phyloP scores from a whole-genome alignment of 2,113 vertebrate species.

The Prietella phreatophila region DNA sequence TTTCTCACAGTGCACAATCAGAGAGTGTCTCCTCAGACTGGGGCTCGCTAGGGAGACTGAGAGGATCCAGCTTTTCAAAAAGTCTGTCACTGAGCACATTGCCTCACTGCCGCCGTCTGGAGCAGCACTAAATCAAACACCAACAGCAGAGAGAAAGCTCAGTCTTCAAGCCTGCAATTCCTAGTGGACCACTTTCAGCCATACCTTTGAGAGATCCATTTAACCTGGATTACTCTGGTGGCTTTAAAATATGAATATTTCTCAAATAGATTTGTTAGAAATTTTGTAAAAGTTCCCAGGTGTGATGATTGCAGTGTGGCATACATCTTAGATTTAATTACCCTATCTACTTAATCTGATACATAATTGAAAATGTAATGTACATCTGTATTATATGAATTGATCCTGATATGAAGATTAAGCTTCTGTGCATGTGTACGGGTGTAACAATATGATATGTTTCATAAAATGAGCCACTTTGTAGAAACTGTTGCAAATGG shows the following conservation, averaged over 20 bases:
- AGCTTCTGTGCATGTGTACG: not conserved
- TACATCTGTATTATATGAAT: not conserved
- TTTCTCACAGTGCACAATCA: conserved; percentile 34
- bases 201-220: conserved; percentile 53
- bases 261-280: conserved; percentile 53
- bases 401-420: not conserved
- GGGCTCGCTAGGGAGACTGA: conserved; percentile 30
- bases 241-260: conserved; percentile 45
- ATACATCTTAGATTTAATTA: conserved; percentile 50
- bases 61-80: conserved; percentile 29
- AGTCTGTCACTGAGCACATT: conserved; percentile 43
- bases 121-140: conserved; percentile 49
- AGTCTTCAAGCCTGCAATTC: conserved; percentile 42
- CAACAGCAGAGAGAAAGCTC: conserved; percentile 44
- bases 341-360: conserved; percentile 44
- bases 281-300: conserved; percentile 42
- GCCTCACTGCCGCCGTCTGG: conserved; percentile 44
- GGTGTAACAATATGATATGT: not conserved
- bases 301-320: conserved; percentile 42
- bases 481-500: not conserved
- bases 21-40: conserved; percentile 23
- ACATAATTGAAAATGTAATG: conserved; percentile 18
- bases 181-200: conserved; percentile 48
- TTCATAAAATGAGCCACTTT: conserved; percentile 1
- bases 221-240: conserved; percentile 58